Base-by-base conservation (phyloP, 2,113 vertebrate species). In the Atrichornis clamosus region DNA sequence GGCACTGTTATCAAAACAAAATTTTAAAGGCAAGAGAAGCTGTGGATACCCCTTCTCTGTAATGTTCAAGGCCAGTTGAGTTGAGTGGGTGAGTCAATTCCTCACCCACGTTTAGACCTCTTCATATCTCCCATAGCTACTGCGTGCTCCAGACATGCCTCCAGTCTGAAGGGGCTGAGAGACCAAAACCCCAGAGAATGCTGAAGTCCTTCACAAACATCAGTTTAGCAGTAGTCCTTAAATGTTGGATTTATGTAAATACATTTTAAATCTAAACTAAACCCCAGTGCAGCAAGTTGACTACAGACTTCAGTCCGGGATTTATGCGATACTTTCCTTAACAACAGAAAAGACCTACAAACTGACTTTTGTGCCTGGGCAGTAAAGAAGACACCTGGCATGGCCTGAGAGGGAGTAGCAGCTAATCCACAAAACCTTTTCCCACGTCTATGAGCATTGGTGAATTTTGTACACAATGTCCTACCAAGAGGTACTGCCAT, bases 401-500 rank as follows among this genome's bases (percentile, higher is more conserved):
- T 2, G 13, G 42, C 47, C 70, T 23, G n/a, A 82, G 21, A 44
- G 21, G 15, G 55, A 93, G 26, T 10, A 84, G 73, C 41, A 89
- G 52, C 17, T 92, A 95, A 94, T 81, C 70, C 62, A 55, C 62
- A 95, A 96, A 94, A 82, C 63, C 68, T 83, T 85, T 85, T 94
- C 65, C 46, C 13, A 35, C 17, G 50, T 74, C 80, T 90, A 49
- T 30, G 7, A 69, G 70, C 1, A 0, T 17, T 68, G 59, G 32
- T 74, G 65, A 91, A 62, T 65, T 88, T 74, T 77, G 27, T 49
- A 76, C 41, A 75, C 44, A 44, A 14, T 16, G 7, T 30, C 60
- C 63, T 47, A 50, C n/a, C 28, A 47, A 81, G 39, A 86, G 10
- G 33, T 62, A 50, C 11, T 64, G 63, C 44, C 39, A 83, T 24